Percentiles rank a stretch among this genome's conserved stretches.
phyloP scores from a whole-genome alignment of 2,113 vertebrate genomes.

The Oncorhynchus gorbuscha region DNA sequence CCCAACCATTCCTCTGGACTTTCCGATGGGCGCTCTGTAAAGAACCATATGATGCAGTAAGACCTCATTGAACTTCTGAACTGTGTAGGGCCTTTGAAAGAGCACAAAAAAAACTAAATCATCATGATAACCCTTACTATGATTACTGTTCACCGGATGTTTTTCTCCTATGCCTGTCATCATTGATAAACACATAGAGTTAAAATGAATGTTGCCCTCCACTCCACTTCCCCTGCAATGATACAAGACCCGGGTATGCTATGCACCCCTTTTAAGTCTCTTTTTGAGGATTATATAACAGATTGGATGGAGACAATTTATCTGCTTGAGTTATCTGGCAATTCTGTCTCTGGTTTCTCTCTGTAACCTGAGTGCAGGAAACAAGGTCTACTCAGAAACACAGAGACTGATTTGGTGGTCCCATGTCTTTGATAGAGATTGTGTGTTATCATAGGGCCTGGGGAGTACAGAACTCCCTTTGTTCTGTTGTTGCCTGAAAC shows the following conservation, averaged over 20 bases:
- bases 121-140: constrained; percentile 5
- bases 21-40: background rate
- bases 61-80: background rate
- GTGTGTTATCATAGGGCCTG: constrained; percentile 47
- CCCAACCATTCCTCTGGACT: background rate
- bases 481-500: constrained; percentile 32
- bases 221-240: background rate
- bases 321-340: background rate
- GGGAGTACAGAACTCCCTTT: constrained; percentile 39
- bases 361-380: constrained; percentile 26
- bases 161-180: constrained; percentile 12
- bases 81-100: background rate
- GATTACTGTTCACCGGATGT: constrained; percentile 21
- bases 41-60: background rate
- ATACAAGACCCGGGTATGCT: background rate
- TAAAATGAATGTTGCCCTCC: background rate
- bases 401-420: constrained; percentile 27
- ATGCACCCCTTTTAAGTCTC: background rate
- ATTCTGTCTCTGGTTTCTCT: constrained; percentile 38
- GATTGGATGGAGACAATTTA: constrained; percentile 6
- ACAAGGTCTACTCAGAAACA: constrained; percentile 53
- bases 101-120: constrained; percentile 10
- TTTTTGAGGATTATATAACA: constrained; percentile 45
- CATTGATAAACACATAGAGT: background rate
- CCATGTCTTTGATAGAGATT: constrained; percentile 6